phyloP scores from a whole-genome alignment of 2,888 invertebrate species.

The Thera obeliscata region DNA sequence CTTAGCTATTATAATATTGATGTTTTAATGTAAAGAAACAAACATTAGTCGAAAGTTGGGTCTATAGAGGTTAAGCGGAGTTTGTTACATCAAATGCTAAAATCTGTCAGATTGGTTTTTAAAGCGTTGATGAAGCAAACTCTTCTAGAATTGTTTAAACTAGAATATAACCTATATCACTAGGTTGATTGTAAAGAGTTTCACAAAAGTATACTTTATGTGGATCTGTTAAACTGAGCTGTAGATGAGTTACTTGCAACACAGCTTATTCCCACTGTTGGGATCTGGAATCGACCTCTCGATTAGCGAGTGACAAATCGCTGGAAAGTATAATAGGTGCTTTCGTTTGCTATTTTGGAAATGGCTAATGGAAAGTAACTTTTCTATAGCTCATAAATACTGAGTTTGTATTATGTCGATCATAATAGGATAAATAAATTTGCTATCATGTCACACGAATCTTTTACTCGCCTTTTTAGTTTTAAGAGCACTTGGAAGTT shows the following conservation, averaged over 20 bases:
- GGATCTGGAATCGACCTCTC: background rate
- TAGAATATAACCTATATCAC: constrained; percentile 44
- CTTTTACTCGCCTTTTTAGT: constrained; percentile 26
- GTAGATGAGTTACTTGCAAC: constrained; percentile 4
- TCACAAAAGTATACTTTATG: constrained; percentile 53
- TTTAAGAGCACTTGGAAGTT: no score
- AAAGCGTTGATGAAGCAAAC: constrained; percentile 2
- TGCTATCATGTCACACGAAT: constrained; percentile 71
- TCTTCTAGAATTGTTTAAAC: constrained; percentile 33
- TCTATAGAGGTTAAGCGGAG: constrained; percentile 17
- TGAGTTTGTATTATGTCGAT: constrained; percentile 69
- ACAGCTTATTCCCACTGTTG: background rate
- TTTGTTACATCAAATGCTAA: constrained; percentile 14
- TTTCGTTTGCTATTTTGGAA: constrained; percentile 1
- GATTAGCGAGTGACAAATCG: background rate
- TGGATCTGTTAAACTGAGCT: constrained; percentile 58
- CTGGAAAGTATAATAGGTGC: background rate
- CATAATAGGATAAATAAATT: constrained; percentile 79
- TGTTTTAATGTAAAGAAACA: constrained; percentile 17
- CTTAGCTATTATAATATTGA: constrained; percentile 18
- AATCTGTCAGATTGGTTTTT: background rate
- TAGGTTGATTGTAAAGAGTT: constrained; percentile 44
- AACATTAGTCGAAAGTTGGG: constrained; percentile 23
- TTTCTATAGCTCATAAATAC: constrained; percentile 10
- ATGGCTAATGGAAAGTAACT: constrained; percentile 9